A percentile compares a stretch with the other conserved stretches of the same genome.
These are phyloP conservation scores for Stegophylla sp. DNA, from an alignment of 2,888 invertebrate species.

Conservation along the genomic window DNA sequence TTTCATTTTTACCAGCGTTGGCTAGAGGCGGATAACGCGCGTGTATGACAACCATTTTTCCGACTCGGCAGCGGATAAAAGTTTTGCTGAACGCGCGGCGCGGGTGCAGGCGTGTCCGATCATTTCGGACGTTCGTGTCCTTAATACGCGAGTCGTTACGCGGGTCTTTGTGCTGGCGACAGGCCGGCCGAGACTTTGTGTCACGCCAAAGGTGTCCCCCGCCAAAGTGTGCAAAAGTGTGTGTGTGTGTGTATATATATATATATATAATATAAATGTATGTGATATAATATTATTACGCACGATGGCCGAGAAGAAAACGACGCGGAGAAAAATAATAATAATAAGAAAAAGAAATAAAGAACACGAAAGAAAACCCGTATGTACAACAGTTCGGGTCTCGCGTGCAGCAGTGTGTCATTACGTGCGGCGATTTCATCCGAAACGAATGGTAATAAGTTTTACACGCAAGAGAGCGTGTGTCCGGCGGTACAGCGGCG, in stretches of 20 bases:
- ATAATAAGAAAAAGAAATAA: too few relatives aligned
- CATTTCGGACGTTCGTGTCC: conserved; percentile 13
- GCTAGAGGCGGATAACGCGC: neutral
- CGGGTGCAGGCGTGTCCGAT: neutral
- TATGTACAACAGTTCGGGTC: neutral
- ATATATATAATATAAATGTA: too few relatives aligned
- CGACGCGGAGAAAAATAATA: neutral
- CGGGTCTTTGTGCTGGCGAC: neutral
- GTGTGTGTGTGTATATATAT: too few relatives aligned
- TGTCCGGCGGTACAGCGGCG: neutral
- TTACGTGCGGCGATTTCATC: conserved; percentile 39
- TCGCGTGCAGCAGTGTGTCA: conserved; percentile 22
- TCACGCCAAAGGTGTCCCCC: neutral
- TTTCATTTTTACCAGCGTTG: neutral
- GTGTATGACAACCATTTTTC: neutral
- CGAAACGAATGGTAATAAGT: conserved; percentile 29
- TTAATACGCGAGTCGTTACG: neutral
- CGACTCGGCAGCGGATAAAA: neutral
- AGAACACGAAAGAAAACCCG: neutral
- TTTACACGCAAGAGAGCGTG: neutral
- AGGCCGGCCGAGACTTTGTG: neutral
- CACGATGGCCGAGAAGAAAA: neutral
- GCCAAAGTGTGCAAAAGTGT: neutral
- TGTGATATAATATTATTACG: too few relatives aligned
- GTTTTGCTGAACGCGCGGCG: neutral